phyloP scores from a whole-genome alignment of 92 coral and sea anemone species.

The Epizoanthus ramosus region DNA sequence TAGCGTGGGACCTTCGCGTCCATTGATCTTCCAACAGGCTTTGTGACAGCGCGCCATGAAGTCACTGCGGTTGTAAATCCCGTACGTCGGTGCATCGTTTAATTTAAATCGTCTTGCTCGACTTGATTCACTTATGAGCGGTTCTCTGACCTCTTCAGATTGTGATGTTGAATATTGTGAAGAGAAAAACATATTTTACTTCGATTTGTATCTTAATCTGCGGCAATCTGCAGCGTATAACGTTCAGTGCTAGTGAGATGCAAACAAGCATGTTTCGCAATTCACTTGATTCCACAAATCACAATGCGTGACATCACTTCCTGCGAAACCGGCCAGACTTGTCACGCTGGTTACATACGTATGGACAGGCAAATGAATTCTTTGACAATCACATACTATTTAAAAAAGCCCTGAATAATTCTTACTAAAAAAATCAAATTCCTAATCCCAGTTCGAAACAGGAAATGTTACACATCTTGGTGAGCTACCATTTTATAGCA shows the following conservation, averaged over 20 bases:
- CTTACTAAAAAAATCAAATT: too few relatives aligned
- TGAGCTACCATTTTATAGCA: too few relatives aligned
- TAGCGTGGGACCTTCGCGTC: constrained; percentile 25
- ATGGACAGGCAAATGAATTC: too few relatives aligned
- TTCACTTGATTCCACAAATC: background rate
- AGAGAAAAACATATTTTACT: constrained; percentile 30
- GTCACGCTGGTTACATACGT: background rate
- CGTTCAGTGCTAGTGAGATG: too few relatives aligned
- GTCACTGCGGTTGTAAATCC: constrained; percentile 42
- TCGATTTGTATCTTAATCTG: constrained; percentile 1
- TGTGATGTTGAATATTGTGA: constrained; percentile 34
- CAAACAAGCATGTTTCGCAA: background rate
- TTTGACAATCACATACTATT: too few relatives aligned
- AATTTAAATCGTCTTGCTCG: constrained; percentile 30
- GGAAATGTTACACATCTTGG: too few relatives aligned
- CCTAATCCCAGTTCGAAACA: too few relatives aligned
- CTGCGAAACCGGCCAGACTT: background rate
- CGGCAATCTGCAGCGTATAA: background rate
- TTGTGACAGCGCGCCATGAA: constrained; percentile 37
- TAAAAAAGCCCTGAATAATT: too few relatives aligned
- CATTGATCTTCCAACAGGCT: constrained; percentile 33
- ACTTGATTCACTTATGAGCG: constrained; percentile 22
- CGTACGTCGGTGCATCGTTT: constrained; percentile 35
- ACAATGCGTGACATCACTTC: constrained; percentile 18
- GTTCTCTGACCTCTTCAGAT: constrained; percentile 30